Evolutionary conservation across 2,113 vertebrate genomes (phyloP).

Genomic region (Corvus cornix): DNA sequence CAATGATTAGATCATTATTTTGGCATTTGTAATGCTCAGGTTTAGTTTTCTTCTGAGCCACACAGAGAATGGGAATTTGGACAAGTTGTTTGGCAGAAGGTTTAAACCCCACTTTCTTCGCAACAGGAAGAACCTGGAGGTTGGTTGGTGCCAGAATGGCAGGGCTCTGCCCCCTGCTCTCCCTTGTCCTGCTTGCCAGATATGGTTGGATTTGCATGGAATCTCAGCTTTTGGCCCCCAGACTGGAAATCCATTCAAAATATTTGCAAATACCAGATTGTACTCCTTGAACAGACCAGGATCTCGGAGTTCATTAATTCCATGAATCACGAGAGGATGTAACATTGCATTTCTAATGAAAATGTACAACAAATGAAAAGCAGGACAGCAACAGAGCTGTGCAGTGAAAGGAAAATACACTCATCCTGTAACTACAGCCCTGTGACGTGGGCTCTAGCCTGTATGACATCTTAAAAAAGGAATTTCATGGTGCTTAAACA

Average conservation of each 20-base stretch:
- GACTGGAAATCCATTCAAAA: not conserved
- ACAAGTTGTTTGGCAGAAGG: not conserved
- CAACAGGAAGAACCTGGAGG: not conserved
- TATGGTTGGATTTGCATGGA: not conserved
- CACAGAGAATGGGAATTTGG: not conserved
- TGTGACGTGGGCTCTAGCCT: not conserved
- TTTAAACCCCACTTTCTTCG: not conserved
- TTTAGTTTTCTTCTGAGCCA: conserved; percentile 29
- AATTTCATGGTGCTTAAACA: not conserved
- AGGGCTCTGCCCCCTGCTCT: not conserved
- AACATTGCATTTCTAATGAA: not conserved
- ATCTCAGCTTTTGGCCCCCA: not conserved
- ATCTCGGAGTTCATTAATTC: not conserved
- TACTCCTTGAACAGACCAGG: not conserved
- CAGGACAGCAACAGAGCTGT: not conserved
- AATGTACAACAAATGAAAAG: not conserved
- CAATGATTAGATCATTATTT: conserved; percentile 34
- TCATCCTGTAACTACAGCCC: not conserved
- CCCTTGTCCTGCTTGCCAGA: not conserved
- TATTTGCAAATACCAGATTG: not conserved
- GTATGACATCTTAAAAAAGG: not conserved
- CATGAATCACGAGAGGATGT: not conserved
- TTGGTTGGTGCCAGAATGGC: not conserved
- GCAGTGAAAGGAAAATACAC: not conserved
- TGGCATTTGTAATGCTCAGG: conserved; percentile 21